Base-by-base conservation (phyloP, 2,797 vertebrate species). In the Tapera naevia region DNA sequence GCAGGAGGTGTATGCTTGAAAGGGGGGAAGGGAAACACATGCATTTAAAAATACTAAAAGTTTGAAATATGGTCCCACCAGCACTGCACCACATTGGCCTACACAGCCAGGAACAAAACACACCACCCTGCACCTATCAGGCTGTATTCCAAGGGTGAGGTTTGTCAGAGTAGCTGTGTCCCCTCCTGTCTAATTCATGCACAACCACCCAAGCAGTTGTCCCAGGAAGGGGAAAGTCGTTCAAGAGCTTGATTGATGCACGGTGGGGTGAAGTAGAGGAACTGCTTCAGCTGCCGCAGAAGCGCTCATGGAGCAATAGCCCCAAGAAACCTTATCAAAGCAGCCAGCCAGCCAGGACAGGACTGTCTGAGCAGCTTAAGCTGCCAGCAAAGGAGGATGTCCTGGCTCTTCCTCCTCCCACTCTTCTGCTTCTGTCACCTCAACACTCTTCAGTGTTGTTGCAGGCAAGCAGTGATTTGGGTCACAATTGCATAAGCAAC, bases 371-470 rank as follows among this genome's bases (percentile, higher is more conserved):
- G 56, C 60, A 37, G 14, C 35, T 43, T 32, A 32, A 15, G 9
- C 27, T 19, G n/a, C 12, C 35, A 12, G 30, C 5, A 30, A 62
- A 48, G 33, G n/a, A 72, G 11, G 43, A 48, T 2, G 3, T 9
- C 3, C 2, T 5, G 14, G 11, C 27, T 89, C 21, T 37, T 22
- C 17, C 1, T 1, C 4, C 56, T 6, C 5, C 17, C 0, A 0
- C 61, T 43, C 25, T 56, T 48, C 35, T 75, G 32, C 35, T 64
- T 51, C 53, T 65, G 17, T 21, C 74, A 54, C 66, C 35, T 76
- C 48, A 50, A 10, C 10, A 23, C 7, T 11, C 0, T 0, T 6
- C 53, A 32, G 5, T 7, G 45, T 50, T 33, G 41, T 28, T 7
- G 60, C 35, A 54, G 48, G 66, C 7, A 9, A 67, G 60, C 62